Percentiles rank a stretch among this genome's conserved stretches.
phyloP scores from a whole-genome alignment of 2,888 invertebrate genomes.

The Thereva unica region DNA sequence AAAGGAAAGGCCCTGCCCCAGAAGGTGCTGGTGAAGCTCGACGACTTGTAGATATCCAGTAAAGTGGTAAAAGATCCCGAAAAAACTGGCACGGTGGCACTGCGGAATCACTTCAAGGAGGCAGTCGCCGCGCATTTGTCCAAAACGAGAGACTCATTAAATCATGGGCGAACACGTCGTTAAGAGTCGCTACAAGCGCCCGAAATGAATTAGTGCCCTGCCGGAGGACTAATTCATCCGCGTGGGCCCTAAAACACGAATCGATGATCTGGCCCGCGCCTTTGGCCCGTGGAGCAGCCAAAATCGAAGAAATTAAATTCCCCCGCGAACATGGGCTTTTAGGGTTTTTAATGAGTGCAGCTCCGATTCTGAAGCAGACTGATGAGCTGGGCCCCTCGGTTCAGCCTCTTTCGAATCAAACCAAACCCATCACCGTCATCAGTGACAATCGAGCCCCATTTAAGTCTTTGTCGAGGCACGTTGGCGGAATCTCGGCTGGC shows the following conservation, averaged over 20 bases:
- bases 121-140: background rate
- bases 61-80: constrained; percentile 8
- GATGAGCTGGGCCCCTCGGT: no score
- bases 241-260: constrained; percentile 20
- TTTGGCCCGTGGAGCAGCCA: constrained; percentile 1
- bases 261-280: constrained; percentile 8
- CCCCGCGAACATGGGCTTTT: background rate
- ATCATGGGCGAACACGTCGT: constrained; percentile 28
- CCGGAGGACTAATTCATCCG: constrained; percentile 23
- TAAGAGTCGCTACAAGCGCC: constrained; percentile 20
- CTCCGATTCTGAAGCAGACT: background rate
- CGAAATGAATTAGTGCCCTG: constrained; percentile 16
- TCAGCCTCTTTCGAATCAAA: no score
- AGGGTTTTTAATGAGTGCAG: constrained; percentile 6
- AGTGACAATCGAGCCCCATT: no score
- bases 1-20: constrained; percentile 10
- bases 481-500: background rate
- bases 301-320: constrained; percentile 23
- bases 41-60: constrained; percentile 7
- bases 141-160: constrained; percentile 21
- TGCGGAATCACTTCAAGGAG: background rate
- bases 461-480: background rate
- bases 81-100: constrained; percentile 2
- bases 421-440: no score
- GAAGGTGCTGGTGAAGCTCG: constrained; percentile 1